Conservation (phyloP, 2,113 vertebrate genomes). For the Caloenas nicobarica region DNA sequence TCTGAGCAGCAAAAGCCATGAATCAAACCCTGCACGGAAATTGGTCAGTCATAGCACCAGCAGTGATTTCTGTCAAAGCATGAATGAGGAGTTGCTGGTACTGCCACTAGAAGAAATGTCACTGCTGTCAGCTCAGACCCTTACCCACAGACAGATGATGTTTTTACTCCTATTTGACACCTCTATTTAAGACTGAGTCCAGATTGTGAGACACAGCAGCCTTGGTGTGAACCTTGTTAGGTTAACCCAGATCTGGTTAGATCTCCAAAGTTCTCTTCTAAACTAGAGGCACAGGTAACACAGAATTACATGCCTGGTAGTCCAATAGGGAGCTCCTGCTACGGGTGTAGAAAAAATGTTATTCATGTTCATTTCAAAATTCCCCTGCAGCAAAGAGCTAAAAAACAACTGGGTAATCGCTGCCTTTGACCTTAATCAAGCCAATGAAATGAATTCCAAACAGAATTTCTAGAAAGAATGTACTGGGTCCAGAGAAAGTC, state of each 20-base stretch:
- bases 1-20: background rate
- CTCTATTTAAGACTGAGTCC: background rate
- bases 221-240: background rate
- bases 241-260: background rate
- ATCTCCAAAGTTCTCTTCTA: background rate
- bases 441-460: background rate
- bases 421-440: background rate
- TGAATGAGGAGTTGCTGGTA: background rate
- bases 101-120: background rate
- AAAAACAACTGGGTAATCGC: background rate
- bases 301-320: background rate
- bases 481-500: background rate
- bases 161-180: background rate
- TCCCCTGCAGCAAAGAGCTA: background rate
- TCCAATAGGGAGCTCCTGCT: background rate
- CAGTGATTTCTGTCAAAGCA: background rate
- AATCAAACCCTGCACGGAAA: background rate
- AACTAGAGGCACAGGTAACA: background rate
- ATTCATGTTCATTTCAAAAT: background rate
- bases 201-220: background rate
- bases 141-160: background rate
- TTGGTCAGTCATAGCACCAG: background rate
- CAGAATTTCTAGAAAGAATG: background rate
- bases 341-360: background rate
- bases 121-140: background rate